Evolutionary conservation across 2,888 invertebrate species (phyloP).

Genomic region (Taphrorychus bicolor): DNA sequence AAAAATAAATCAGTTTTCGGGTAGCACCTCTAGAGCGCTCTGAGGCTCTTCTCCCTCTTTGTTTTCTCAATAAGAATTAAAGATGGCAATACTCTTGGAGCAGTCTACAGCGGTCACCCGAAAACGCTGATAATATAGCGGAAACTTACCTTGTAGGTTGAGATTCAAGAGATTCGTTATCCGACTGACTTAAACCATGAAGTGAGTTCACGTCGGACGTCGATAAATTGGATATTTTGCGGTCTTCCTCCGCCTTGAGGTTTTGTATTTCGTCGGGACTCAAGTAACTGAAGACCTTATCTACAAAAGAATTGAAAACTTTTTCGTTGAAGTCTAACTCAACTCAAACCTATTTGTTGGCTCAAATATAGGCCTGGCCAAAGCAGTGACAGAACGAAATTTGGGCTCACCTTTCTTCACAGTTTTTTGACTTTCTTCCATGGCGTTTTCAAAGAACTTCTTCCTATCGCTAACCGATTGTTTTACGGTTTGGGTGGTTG

Average conservation of each 20-base stretch:
- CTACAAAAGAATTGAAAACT: constrained; percentile 62
- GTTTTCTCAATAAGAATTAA: too few species aligned
- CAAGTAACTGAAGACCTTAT: constrained; percentile 91
- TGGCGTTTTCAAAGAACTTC: constrained; percentile 94
- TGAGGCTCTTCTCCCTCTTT: too few species aligned
- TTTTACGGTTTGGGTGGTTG: constrained; percentile 77
- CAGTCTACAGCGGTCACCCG: too few species aligned
- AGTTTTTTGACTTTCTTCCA: constrained; percentile 90
- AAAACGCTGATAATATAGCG: too few species aligned
- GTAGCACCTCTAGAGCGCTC: too few species aligned
- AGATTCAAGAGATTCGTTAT: constrained; percentile 59
- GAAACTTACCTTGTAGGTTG: constrained; percentile 53
- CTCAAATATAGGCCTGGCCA: not conserved
- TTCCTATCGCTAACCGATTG: constrained; percentile 93
- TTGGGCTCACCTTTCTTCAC: constrained; percentile 75
- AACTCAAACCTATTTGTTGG: not conserved
- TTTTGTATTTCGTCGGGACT: constrained; percentile 94
- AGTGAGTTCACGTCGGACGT: constrained; percentile 69
- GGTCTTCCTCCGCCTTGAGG: constrained; percentile 92
- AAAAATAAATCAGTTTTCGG: too few species aligned
- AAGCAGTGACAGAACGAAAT: too few species aligned
- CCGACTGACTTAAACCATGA: constrained; percentile 65
- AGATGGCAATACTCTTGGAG: too few species aligned
- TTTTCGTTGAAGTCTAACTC: not conserved
- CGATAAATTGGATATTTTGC: constrained; percentile 80